These are phyloP conservation scores for Noctua janthe DNA, from an alignment of 2,888 invertebrate species.

Conservation along the genomic window DNA sequence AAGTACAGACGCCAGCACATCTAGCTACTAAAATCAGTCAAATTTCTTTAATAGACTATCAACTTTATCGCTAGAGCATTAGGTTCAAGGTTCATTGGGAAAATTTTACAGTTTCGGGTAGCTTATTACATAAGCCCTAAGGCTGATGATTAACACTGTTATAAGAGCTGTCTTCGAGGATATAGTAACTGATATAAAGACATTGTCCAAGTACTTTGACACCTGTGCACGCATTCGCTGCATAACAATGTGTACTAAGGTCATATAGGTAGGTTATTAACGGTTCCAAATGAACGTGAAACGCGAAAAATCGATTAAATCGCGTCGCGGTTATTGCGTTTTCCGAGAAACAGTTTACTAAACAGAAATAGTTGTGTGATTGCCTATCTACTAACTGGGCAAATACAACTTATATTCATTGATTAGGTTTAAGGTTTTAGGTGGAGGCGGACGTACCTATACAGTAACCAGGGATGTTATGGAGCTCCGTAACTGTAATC, in stretches of 20 bases:
- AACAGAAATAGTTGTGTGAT: not conserved
- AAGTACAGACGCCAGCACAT: not conserved
- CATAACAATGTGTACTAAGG: constrained; percentile 26
- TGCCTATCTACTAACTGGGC: not conserved
- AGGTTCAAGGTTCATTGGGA: too few species aligned
- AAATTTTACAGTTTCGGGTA: too few species aligned
- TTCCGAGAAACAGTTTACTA: constrained; percentile 11
- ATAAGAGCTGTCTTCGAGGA: constrained; percentile 18
- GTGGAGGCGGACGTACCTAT: not conserved
- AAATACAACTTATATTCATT: not conserved
- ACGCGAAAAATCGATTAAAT: constrained; percentile 44
- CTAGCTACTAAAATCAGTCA: too few species aligned
- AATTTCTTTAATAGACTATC: too few species aligned
- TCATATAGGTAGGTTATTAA: constrained; percentile 29
- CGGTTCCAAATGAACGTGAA: constrained; percentile 46
- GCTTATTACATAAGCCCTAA: not conserved
- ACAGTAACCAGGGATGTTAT: too few species aligned
- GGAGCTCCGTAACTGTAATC: too few species aligned
- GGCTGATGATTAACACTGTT: not conserved
- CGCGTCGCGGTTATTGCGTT: constrained; percentile 28
- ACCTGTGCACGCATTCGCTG: constrained; percentile 2
- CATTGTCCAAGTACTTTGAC: not conserved
- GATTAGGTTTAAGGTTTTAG: not conserved
- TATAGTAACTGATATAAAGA: constrained; percentile 8
- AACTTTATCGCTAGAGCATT: too few species aligned